Evolutionary conservation across 1,140 invertebrate genomes (phyloP).

Genomic region (Neocloeon triangulifer): DNA sequence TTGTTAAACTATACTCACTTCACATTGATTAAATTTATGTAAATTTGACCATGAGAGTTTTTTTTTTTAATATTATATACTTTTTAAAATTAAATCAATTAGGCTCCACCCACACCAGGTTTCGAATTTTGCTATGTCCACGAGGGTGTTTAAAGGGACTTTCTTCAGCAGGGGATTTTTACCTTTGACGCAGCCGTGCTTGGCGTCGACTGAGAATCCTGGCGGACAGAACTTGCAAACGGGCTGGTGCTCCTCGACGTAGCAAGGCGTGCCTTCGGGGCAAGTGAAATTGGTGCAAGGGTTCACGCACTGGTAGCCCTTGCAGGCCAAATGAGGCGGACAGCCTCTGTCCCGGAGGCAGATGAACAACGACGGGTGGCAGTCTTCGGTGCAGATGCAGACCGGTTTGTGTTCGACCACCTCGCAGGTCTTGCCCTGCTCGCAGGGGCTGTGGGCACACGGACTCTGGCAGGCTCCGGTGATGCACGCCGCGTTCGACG

Average conservation of each 20-base stretch:
- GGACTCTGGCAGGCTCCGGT: slow-evolving; percentile 64
- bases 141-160: not conserved
- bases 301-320: slow-evolving; percentile 72
- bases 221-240: slow-evolving; percentile 84
- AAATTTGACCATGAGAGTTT: too few relatives aligned
- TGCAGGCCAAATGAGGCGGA: slow-evolving; percentile 57
- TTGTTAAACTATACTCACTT: too few relatives aligned
- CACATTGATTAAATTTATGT: too few relatives aligned
- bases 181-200: slow-evolving; percentile 88
- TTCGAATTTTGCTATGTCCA: too few relatives aligned
- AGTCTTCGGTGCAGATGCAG: slow-evolving; percentile 69
- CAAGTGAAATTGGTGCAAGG: slow-evolving; percentile 61
- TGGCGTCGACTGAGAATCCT: slow-evolving; percentile 67
- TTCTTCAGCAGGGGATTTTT: slow-evolving; percentile 24
- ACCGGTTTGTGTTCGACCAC: slow-evolving; percentile 63
- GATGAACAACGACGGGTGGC: slow-evolving; percentile 62
- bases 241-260: slow-evolving; percentile 76
- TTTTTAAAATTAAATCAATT: too few relatives aligned
- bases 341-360: slow-evolving; percentile 74
- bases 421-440: slow-evolving; percentile 57
- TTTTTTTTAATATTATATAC: too few relatives aligned
- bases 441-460: slow-evolving; percentile 37
- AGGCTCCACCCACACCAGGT: not conserved
- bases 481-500: slow-evolving; percentile 60
- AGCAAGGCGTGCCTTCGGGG: slow-evolving; percentile 59